Evolutionary conservation across 2,113 vertebrate species (phyloP), one percentile per base, ranked within the genome.

Genomic region (Macheiramphus alcinus): DNA sequence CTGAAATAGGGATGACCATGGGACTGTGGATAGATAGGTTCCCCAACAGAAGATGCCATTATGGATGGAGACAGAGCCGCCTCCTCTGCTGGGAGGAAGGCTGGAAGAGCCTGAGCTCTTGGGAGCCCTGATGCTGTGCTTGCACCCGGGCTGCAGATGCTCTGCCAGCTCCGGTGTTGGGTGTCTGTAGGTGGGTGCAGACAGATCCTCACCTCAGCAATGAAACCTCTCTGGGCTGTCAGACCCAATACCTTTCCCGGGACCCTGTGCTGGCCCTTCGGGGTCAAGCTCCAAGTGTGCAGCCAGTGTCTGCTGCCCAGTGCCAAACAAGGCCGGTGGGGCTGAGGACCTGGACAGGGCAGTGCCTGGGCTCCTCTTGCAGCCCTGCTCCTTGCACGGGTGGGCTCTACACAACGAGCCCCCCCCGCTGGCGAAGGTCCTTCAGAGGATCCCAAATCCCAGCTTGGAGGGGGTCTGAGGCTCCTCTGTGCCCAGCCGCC

Each of bases 301-400:
- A 63, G 29, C 62, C 43, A 31, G 8, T 2, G 0, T 36, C 14
- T 91, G 27, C 31, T 3, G 3, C 53, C 22, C 27, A 48, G 59
- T 2, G 2, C 55, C 9, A 7, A 56, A 80, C 18, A 36, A 0
- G 15, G 12, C 11, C 0, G 1, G 9, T 71, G 61, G 22, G 16
- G 18, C 55, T 59, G 36, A 31, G 59, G 27, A 36, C 36, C 23
- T 61, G 80, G 43, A 76, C 40, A 61, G 53, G 34, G 9, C 52
- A 63, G 23, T 47, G 66, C 22, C 58, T 80, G 83, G 34, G 16
- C 55, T 42, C 5, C 16, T 56, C 32, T 76, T 12, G 6, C 58
- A 78, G 72, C 52, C 20, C 42, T 70, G 38, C 34, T 83, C n/a
- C 63, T 93, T 73, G 32, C 65, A 38, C 1, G 1, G 7, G 13